phyloP scores from a whole-genome alignment of 2,797 vertebrate species.

The Tokudaia tokunoshimensis region DNA sequence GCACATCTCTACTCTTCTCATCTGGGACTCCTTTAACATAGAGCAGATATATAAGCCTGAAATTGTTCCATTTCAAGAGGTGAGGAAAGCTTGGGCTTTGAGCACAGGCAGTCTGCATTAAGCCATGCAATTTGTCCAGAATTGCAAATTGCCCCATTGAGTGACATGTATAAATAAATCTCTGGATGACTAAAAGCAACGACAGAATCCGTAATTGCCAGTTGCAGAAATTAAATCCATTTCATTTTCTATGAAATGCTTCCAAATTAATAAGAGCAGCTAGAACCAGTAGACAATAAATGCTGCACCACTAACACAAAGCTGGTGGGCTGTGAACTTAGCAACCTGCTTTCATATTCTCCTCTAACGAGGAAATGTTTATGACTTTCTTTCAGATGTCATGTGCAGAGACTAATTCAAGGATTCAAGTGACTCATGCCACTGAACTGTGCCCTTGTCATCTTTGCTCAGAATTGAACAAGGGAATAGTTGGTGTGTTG shows the following conservation, averaged over 20 bases:
- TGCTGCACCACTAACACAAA: conserved; percentile 79
- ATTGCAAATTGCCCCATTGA: conserved; percentile 40
- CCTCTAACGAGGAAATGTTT: conserved; percentile 80
- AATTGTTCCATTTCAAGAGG: not conserved
- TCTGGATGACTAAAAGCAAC: conserved; percentile 4
- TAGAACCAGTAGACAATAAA: conserved; percentile 84
- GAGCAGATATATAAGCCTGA: conserved; percentile 35
- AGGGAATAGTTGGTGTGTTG: conserved; percentile 70
- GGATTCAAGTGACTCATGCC: conserved; percentile 76
- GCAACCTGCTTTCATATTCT: conserved; percentile 82
- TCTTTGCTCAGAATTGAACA: conserved; percentile 71
- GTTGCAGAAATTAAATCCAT: conserved; percentile 58
- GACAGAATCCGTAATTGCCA: conserved; percentile 54
- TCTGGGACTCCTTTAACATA: not conserved
- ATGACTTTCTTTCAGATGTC: conserved; percentile 82
- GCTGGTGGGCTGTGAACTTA: conserved; percentile 82
- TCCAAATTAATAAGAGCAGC: conserved; percentile 82
- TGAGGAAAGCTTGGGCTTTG: not conserved
- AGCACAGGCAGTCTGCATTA: not conserved
- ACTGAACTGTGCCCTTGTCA: conserved; percentile 64
- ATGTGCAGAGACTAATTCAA: conserved; percentile 73
- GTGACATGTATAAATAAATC: conserved; percentile 44
- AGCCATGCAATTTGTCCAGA: conserved; percentile 28
- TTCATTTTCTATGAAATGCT: conserved; percentile 75
- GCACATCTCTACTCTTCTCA: not conserved